A percentile compares a stretch with the other conserved stretches of the same genome.
Conservation (phyloP, 2,113 vertebrate species). For the Zeus faber region DNA sequence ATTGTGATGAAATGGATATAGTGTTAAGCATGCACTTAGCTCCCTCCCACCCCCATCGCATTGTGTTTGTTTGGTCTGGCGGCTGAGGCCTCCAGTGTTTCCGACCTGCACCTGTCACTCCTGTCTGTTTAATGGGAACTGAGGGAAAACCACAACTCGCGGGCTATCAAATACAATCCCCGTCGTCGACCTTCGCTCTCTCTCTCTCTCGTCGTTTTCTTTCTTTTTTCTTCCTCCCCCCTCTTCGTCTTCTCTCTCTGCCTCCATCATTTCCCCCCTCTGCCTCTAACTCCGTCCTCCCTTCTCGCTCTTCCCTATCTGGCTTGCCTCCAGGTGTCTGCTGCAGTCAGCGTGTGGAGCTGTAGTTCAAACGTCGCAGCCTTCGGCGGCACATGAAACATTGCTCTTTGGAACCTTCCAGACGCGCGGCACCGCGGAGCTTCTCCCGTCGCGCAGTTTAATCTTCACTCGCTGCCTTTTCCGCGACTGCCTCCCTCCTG, state of each 20-base stretch:
- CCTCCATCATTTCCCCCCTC: not conserved
- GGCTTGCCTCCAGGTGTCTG: constrained; percentile 65
- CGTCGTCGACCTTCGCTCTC: constrained; percentile 32
- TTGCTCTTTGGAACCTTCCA: constrained; percentile 46
- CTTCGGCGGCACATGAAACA: constrained; percentile 47
- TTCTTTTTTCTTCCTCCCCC: not conserved
- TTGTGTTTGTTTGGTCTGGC: constrained; percentile 25
- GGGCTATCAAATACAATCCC: constrained; percentile 44
- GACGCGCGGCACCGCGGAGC: constrained; percentile 41
- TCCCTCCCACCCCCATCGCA: constrained; percentile 5
- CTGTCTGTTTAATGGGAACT: constrained; percentile 41
- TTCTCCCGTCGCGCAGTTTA: constrained; percentile 21
- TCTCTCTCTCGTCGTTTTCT: constrained; percentile 14
- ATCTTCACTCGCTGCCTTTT: constrained; percentile 12
- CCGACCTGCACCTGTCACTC: constrained; percentile 27
- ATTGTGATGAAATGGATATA: constrained; percentile 64
- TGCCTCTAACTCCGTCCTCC: constrained; percentile 8
- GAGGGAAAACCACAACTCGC: constrained; percentile 41
- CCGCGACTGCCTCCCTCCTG: not conserved
- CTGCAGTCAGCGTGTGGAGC: constrained; percentile 57
- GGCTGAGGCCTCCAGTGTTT: constrained; percentile 17
- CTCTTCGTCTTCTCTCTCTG: constrained; percentile 12
- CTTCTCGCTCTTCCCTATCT: constrained; percentile 37
- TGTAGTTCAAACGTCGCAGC: constrained; percentile 61
- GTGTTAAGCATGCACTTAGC: constrained; percentile 50